A percentile compares a stretch with the other conserved stretches of the same genome.
These are phyloP conservation scores for Caenorhabditis angaria DNA, from an alignment of 2,888 invertebrate genomes.

Conservation along the genomic window DNA sequence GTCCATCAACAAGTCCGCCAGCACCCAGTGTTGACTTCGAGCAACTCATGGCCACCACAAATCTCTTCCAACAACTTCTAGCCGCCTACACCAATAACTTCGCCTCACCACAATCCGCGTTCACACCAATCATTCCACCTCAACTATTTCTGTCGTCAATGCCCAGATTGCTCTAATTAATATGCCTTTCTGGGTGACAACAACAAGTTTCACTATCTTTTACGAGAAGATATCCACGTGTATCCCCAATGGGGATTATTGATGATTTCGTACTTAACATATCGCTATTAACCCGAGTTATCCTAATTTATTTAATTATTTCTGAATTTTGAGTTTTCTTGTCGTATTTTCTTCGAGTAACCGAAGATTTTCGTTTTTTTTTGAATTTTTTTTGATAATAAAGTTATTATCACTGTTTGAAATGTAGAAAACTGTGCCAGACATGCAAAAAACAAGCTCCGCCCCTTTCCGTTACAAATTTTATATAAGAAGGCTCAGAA, in stretches of 20 bases:
- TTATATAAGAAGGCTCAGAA: too few relatives aligned
- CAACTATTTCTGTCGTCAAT: not conserved
- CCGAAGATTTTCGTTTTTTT: not conserved
- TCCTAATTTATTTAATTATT: too few relatives aligned
- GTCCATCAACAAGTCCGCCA: not conserved
- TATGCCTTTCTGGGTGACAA: not conserved
- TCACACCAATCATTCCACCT: constrained; percentile 14
- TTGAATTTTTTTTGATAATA: not conserved
- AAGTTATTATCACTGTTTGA: not conserved
- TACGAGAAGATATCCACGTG: constrained; percentile 3
- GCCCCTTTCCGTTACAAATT: too few relatives aligned
- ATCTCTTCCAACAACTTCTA: not conserved
- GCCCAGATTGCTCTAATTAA: not conserved
- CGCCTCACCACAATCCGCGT: constrained; percentile 6
- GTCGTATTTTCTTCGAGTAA: too few relatives aligned
- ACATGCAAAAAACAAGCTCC: too few relatives aligned
- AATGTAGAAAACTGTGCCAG: not conserved
- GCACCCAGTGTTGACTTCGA: not conserved
- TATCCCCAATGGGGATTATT: constrained; percentile 53
- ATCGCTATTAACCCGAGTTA: too few relatives aligned
- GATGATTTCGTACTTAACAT: too few relatives aligned
- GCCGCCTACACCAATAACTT: not conserved
- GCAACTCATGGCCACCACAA: not conserved
- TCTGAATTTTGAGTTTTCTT: too few relatives aligned
- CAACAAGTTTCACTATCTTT: not conserved